Conservation (phyloP, 2,113 vertebrate genomes). For the Zosterops hypoxanthus region DNA sequence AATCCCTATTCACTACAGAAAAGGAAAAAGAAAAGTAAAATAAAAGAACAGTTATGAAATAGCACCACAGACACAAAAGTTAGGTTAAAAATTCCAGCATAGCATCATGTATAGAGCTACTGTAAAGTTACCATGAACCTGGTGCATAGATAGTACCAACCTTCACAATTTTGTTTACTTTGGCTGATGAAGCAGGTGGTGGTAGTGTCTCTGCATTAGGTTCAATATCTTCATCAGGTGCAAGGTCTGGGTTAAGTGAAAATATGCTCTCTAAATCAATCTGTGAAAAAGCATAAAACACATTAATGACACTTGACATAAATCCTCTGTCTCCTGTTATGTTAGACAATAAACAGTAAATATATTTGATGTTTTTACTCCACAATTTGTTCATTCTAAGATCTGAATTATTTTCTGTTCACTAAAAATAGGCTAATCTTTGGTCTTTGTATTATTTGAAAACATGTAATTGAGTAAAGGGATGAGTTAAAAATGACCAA, state of each 20-base stretch:
- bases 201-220: constrained; percentile 86
- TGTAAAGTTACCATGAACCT: background rate
- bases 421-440: background rate
- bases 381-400: background rate
- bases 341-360: background rate
- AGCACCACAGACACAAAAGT: background rate
- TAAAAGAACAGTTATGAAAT: background rate
- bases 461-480: background rate
- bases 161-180: constrained; percentile 94
- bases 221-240: constrained; percentile 89
- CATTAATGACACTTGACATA: background rate
- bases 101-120: background rate
- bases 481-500: background rate
- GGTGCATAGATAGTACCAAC: constrained; percentile 66
- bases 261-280: constrained; percentile 97
- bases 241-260: constrained; percentile 91
- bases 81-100: background rate
- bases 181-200: constrained; percentile 81
- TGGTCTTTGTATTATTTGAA: background rate
- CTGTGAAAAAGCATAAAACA: constrained; percentile 65
- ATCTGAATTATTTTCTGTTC: background rate
- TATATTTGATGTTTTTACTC: background rate
- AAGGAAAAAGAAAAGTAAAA: background rate
- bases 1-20: background rate
- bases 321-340: background rate